Base-by-base conservation (phyloP, 2,888 invertebrate genomes). In the Scaptodrosophila latifasciaeformis region DNA sequence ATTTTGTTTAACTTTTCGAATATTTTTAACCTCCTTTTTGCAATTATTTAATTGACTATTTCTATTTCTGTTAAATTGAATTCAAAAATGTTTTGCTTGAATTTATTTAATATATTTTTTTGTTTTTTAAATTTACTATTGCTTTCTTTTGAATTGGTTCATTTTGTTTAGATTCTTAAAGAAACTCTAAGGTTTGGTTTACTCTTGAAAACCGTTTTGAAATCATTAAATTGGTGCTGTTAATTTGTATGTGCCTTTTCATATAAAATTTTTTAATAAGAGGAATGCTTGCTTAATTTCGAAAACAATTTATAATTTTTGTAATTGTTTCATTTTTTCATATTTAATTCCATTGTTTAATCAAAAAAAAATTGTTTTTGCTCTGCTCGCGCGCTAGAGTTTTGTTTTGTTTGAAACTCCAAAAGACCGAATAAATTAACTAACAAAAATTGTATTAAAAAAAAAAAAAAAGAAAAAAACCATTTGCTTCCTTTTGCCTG, bases 401-500 rank as follows among this genome's bases (percentile, higher is more conserved):
- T 65, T 62, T 44, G 50, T 45, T 48, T 54, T 65, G 49, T 59
- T 59, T 54, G 54, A 44, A 51, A 45, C 57, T 51, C 42, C 57
- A 50, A 63, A 67, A 58, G 59, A 61, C 79, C 80, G 70, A 79
- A 76, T 76, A 64, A 78, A 62, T 62, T 31, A 70, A 48, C 61
- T 61, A 72, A 67, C 61, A 78, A 74, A 74, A 64, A 65, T n/a
- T n/a, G n/a, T 63, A 65, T 66, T 58, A 54, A 62, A 65, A 67
- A 61, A 47, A n/a, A n/a, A n/a, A n/a, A n/a, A n/a, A n/a, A n/a
- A n/a, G n/a, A n/a, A n/a, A n/a, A 75, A 72, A 65, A 62, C 70
- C 74, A 62, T 62, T 74, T 62, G 51, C 62, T 65, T 65, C 58
- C 61, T 53, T 59, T 54, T 58, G 50, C 65, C 50, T 54, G 37